Evolutionary conservation across 2,797 vertebrate genomes (phyloP).

Genomic region (Lepilemur ruficaudatus): DNA sequence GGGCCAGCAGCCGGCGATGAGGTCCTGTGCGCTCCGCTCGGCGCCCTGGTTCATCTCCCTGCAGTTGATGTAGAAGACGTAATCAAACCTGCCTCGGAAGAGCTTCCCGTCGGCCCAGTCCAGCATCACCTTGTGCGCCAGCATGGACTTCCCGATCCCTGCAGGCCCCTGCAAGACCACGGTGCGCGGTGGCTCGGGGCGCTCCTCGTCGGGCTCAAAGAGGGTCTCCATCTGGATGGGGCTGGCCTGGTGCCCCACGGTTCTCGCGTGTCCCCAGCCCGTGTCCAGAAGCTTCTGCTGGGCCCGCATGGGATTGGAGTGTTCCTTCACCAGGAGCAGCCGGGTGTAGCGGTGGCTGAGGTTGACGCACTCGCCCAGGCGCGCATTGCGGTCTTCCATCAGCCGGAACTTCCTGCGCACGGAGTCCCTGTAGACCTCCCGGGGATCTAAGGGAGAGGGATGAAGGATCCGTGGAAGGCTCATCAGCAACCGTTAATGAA

Average conservation of each 20-base stretch:
- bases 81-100: conserved; percentile 65
- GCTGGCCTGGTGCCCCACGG: conserved; percentile 15
- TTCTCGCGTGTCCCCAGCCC: not conserved
- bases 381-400: conserved; percentile 68
- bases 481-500: not conserved
- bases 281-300: conserved; percentile 45
- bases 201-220: conserved; percentile 62
- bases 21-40: not conserved
- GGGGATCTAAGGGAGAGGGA: not conserved
- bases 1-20: conserved; percentile 37
- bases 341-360: conserved; percentile 63
- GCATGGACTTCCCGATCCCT: conserved; percentile 72
- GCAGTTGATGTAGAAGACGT: conserved; percentile 70
- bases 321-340: conserved; percentile 60
- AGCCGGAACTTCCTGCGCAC: conserved; percentile 62
- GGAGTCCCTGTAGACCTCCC: conserved; percentile 15
- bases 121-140: conserved; percentile 69
- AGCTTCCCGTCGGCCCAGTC: conserved; percentile 68
- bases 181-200: conserved; percentile 7
- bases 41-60: conserved; percentile 53
- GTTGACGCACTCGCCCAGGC: conserved; percentile 65
- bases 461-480: rapidly evolving
- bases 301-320: not conserved
- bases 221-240: conserved; percentile 54
- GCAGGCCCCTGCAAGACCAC: conserved; percentile 66